Base-by-base conservation (phyloP, 2,797 vertebrate genomes). In the Odontamblyopus lacepedii region DNA sequence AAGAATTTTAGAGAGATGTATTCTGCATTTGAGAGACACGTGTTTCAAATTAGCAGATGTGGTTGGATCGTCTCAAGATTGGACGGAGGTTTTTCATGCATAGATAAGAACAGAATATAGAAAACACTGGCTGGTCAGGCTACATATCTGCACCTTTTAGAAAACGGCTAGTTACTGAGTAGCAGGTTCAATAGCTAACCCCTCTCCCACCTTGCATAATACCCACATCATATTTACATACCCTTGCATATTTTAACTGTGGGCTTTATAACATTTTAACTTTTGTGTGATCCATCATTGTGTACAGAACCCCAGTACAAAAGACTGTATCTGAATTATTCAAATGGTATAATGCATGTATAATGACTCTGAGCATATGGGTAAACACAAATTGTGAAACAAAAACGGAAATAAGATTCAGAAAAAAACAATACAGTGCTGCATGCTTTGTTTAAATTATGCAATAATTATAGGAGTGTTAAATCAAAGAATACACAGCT, bases 321-420 rank as follows among this genome's bases (percentile, higher is more conserved):
- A 53, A 23, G 15, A 56, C 53, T 66, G 44, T 53, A 41, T 69
- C n/a, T 69, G 16, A 69, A 69, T 69, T 59, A 69, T 69, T 69
- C 67, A 69, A 56, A 59, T 44, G 67, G 7, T 18, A 44, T 60
- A 60, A 69, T 69, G 67, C 56, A 69, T 69, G 23, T 44, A 44
- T 69, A 69, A 69, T 69, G 55, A 69, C 55, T 59, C 59, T 69
- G 67, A 69, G 56, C 67, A 69, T 69, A 59, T 69, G 53, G 67
- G 55, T 69, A 59, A 59, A 69, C 67, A 59, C 67, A 57, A 69
- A 18, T 59, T 68, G 53, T 38, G 44, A 51, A 66, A 50, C 44
- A 57, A 32, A 53, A 67, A 53, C 1, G 51, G 60, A 69, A 59
- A 69, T 69, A 29, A 5, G 12, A 59, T 27, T 48, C 26, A 41